phyloP scores from a whole-genome alignment of 2,888 invertebrate genomes.

The Lottia gigantea region DNA sequence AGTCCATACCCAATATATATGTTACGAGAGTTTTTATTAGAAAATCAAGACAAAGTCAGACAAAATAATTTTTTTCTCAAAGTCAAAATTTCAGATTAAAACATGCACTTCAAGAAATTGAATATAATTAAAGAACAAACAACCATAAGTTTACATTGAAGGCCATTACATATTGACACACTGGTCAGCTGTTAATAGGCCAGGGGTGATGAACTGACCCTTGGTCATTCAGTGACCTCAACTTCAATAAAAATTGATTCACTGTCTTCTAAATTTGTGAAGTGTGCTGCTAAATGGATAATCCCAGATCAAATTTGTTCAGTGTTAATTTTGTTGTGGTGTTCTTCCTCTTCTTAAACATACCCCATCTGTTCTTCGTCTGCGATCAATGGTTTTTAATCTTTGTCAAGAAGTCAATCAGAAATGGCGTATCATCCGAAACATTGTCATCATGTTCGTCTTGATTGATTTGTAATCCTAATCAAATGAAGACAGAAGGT shows the following conservation, averaged over 20 bases:
- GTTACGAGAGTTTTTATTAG: too few species aligned
- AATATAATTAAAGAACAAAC: too few species aligned
- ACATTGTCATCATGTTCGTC: not conserved
- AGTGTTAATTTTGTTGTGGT: not conserved
- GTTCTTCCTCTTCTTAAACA: not conserved
- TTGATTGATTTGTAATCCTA: constrained; percentile 1
- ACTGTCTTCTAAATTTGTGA: not conserved
- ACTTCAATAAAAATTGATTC: not conserved
- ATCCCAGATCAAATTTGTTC: constrained; percentile 3
- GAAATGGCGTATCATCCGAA: not conserved
- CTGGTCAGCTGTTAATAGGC: not conserved
- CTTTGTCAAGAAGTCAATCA: not conserved
- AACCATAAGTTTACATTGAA: too few species aligned
- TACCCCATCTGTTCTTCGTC: not conserved
- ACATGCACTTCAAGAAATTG: too few species aligned
- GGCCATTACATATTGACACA: too few species aligned
- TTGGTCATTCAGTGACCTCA: not conserved
- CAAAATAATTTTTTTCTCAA: too few species aligned
- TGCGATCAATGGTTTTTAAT: constrained; percentile 10
- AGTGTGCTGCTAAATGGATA: constrained; percentile 11
- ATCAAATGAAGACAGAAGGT: too few species aligned
- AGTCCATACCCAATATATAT: too few species aligned
- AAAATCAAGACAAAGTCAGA: too few species aligned
- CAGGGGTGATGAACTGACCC: not conserved
- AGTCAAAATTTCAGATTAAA: too few species aligned